Evolutionary conservation across 1,140 invertebrate species (phyloP).

Genomic region (Scaptomyza hsui): DNA sequence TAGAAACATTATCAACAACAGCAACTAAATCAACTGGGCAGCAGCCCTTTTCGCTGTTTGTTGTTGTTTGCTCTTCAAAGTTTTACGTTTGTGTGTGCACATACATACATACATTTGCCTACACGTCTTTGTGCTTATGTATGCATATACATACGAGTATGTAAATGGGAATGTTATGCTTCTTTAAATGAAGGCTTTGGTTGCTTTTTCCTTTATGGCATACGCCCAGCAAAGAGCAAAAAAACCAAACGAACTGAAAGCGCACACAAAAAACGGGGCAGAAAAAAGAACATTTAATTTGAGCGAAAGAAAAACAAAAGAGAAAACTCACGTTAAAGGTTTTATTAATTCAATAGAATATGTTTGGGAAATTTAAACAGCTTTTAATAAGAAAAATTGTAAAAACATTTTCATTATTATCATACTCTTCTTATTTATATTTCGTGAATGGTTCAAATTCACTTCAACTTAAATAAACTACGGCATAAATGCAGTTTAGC

Average conservation of each 20-base stretch:
- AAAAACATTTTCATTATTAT: too few relatives aligned
- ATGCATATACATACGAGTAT: neutral
- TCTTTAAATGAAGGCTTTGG: conserved; percentile 19
- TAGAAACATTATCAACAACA: conserved; percentile 55
- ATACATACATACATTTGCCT: neutral
- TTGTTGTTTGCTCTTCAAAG: conserved; percentile 27
- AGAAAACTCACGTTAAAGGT: too few relatives aligned
- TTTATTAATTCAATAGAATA: too few relatives aligned
- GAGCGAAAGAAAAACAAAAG: too few relatives aligned
- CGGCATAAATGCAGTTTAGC: neutral
- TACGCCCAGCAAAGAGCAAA: neutral
- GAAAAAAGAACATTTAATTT: neutral
- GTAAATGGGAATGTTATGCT: neutral
- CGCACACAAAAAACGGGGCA: conserved; percentile 5
- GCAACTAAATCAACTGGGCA: conserved; percentile 18
- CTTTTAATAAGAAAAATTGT: too few relatives aligned
- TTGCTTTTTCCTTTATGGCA: conserved; percentile 10
- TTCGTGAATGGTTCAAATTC: too few relatives aligned
- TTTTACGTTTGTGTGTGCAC: conserved; percentile 12
- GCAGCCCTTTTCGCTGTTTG: conserved; percentile 20
- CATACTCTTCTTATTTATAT: too few relatives aligned
- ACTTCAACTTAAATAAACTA: neutral
- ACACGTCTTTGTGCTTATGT: conserved; percentile 13
- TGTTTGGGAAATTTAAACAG: too few relatives aligned
- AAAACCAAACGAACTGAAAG: conserved; percentile 2